Base-by-base conservation (phyloP, 2,797 vertebrate species). In the Syndactyla subalaris region DNA sequence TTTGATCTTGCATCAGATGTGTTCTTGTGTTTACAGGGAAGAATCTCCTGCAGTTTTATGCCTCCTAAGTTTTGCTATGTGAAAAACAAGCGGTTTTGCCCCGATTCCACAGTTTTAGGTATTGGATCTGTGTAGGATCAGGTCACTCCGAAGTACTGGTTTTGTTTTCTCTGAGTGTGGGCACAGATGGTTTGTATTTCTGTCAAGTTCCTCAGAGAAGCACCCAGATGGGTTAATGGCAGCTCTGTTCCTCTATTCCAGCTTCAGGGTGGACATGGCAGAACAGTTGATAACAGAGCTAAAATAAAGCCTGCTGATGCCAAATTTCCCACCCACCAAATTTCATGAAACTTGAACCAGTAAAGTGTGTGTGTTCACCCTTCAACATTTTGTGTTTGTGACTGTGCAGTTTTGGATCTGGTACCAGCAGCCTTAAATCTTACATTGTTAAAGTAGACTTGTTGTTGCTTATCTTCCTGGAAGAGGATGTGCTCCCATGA, bases 1-100 rank as follows among this genome's bases (percentile, higher is more conserved):
- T 94, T 77, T 95, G 92, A 92, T 95, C 92, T 95, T 52, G 14
- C 9, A 39, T 92, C 88, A 88, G 70, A 91, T 12, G 27, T 83
- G 34, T 74, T 92, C 80, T 87, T 0, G 0, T 93, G 85, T 94
- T 97, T 92, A 81, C 62, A 84, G 55, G 75, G 85, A 66, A 75
- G 61, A 80, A 51, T 63, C 77, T 93, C 39, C n/a, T 75, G 57
- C 62, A 36, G 39, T 62, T 62, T 84, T 61, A 29, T 46, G 85
- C 74, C 88, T 66, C 12, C 20, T 38, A 24, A 74, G 30, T 81
- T 90, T 88, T 92, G 39, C 68, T 71, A 5, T 38, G 32, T 76
- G 32, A 73, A 73, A 93, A 58, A 1, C 32, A 46, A 89, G 48
- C 59, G 59, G 82, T 68, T 89, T 68, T 82, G 23, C 29, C 43